phyloP scores from a whole-genome alignment of 2,113 vertebrate genomes.

The Cricetomys ansorgei region DNA sequence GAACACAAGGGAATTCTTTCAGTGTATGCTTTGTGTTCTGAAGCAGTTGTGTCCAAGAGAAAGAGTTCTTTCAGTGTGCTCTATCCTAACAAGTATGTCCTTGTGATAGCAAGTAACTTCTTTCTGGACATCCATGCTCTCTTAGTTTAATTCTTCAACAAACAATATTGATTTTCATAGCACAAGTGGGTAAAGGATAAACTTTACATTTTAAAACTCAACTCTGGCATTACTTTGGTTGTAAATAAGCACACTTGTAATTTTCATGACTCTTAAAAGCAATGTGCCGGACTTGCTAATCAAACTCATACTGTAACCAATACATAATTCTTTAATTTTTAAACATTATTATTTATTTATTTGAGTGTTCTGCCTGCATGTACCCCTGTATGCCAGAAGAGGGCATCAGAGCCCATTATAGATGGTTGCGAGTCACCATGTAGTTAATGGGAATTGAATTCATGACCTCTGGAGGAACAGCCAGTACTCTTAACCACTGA shows the following conservation, averaged over 20 bases:
- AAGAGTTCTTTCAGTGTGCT: neutral
- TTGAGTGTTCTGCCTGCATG: too few species aligned
- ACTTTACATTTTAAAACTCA: neutral
- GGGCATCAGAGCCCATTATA: too few species aligned
- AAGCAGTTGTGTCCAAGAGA: neutral
- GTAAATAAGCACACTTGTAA: neutral
- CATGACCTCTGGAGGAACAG: too few species aligned
- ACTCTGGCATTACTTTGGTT: neutral
- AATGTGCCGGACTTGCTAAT: neutral
- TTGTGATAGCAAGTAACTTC: neutral
- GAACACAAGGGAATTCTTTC: neutral
- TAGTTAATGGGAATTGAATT: too few species aligned
- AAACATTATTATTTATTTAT: too few species aligned
- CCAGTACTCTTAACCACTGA: too few species aligned
- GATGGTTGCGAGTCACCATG: too few species aligned
- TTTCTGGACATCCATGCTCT: neutral
- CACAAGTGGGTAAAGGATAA: neutral
- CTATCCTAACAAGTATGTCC: neutral
- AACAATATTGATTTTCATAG: neutral
- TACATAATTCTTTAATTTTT: neutral
- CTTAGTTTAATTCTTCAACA: neutral
- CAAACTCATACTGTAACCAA: neutral
- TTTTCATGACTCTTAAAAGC: conserved; percentile 21
- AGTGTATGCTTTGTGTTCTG: neutral
- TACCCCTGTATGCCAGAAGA: too few species aligned